These are phyloP conservation scores for Dysidea cf. avara DNA, from an alignment of 37 sponge, comb jelly and placozoan genomes.

Conservation along the genomic window DNA sequence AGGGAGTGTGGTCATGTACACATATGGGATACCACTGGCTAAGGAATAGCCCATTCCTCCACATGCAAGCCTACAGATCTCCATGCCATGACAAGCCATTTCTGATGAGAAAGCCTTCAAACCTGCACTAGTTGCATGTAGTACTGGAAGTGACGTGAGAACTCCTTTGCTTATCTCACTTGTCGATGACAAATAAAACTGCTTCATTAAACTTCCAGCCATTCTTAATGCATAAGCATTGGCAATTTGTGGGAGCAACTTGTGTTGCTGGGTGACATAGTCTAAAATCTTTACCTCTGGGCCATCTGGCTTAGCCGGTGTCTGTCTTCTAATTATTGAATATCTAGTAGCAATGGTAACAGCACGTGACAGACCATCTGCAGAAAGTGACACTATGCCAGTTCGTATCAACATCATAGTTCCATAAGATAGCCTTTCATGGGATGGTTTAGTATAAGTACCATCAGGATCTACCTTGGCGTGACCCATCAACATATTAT, in stretches of 20 bases:
- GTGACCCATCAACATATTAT: conserved; percentile 50
- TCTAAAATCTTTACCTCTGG: conserved; percentile 51
- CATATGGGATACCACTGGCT: conserved; percentile 47
- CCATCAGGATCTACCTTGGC: conserved; percentile 50
- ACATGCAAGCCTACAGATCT: conserved; percentile 47
- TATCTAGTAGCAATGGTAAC: conserved; percentile 66
- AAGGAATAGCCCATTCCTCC: conserved; percentile 63
- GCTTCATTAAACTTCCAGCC: too few relatives aligned
- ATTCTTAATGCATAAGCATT: conserved; percentile 40
- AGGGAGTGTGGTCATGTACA: conserved; percentile 21
- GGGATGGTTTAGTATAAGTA: conserved; percentile 18
- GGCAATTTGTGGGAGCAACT: conserved; percentile 45
- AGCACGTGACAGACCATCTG: conserved; percentile 35
- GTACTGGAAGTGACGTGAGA: conserved; percentile 35
- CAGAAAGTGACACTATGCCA: conserved; percentile 3
- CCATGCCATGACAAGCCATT: conserved; percentile 33
- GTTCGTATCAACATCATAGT: conserved; percentile 57
- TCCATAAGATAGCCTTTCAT: conserved; percentile 73
- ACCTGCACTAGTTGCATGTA: conserved; percentile 59
- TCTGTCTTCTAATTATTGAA: conserved; percentile 51
- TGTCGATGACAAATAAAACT: too few relatives aligned
- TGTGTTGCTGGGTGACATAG: conserved; percentile 59
- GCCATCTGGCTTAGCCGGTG: conserved; percentile 26
- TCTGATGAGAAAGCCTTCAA: conserved; percentile 54
- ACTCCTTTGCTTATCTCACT: too few relatives aligned